Conservation (phyloP, 2,113 vertebrate genomes). For the Indri indri region DNA sequence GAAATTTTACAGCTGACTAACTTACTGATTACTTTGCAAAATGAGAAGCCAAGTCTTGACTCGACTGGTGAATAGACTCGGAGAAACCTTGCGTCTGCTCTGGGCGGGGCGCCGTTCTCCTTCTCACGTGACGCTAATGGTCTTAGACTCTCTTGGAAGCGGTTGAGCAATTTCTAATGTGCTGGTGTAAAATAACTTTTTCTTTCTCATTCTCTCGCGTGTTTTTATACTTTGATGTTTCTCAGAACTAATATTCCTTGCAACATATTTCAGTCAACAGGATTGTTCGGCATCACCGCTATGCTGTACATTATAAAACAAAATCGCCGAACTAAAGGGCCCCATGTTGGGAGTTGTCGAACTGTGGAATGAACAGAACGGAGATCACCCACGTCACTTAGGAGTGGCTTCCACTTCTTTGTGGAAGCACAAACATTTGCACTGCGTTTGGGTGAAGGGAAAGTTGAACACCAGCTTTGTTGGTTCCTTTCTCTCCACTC, state of each 20-base stretch:
- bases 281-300: not conserved
- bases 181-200: rapidly evolving
- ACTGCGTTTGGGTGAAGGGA: not conserved
- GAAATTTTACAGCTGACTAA: slow-evolving; percentile 73
- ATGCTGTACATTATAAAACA: not conserved
- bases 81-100: slow-evolving; percentile 46
- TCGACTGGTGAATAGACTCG: slow-evolving; percentile 43
- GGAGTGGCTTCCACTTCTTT: not conserved
- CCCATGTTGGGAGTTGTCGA: not conserved
- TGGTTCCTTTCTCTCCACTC: not conserved
- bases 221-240: not conserved
- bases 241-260: not conserved
- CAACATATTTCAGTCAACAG: not conserved
- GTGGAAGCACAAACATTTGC: not conserved
- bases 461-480: not conserved
- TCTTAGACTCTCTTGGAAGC: not conserved
- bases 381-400: not conserved
- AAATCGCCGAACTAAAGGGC: not conserved
- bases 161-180: not conserved
- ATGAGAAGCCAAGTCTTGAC: slow-evolving; percentile 59
- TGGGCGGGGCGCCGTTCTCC: not conserved
- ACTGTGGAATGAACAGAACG: not conserved
- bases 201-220: not conserved
- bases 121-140: not conserved
- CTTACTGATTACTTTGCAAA: slow-evolving; percentile 61